Conservation (phyloP, 2,113 vertebrate species). For the Hemicordylus capensis region DNA sequence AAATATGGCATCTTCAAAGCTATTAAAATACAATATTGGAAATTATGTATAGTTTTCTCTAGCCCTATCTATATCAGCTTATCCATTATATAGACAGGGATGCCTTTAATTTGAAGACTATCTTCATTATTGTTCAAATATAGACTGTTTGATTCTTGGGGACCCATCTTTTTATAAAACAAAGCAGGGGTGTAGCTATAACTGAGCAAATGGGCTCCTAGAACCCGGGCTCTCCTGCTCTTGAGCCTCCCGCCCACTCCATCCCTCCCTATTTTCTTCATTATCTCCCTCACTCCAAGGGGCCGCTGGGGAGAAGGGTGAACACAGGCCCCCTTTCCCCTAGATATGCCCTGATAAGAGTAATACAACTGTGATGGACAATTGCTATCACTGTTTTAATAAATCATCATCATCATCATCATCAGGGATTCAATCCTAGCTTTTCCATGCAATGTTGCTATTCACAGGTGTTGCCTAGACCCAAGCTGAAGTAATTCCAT, state of each 20-base stretch:
- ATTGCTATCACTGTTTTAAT: background rate
- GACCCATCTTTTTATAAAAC: no score
- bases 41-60: background rate
- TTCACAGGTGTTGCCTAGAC: background rate
- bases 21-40: background rate
- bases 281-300: no score
- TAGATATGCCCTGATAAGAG: no score
- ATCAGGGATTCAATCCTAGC: background rate
- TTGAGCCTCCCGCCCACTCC: no score
- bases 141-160: background rate
- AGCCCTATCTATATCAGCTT: no score
- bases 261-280: no score
- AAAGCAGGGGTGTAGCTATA: no score
- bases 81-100: background rate
- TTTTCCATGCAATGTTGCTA: background rate
- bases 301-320: no score
- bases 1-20: background rate
- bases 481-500: background rate
- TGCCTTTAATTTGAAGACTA: background rate
- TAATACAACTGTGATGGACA: no score
- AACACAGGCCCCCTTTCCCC: no score
- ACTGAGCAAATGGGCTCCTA: no score
- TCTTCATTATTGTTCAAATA: background rate
- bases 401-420: background rate
- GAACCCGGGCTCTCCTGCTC: no score